A percentile compares a stretch with the other conserved stretches of the same genome.
phyloP scores from a whole-genome alignment of 2,113 vertebrate species.

The Datnioides undecimradiatus region DNA sequence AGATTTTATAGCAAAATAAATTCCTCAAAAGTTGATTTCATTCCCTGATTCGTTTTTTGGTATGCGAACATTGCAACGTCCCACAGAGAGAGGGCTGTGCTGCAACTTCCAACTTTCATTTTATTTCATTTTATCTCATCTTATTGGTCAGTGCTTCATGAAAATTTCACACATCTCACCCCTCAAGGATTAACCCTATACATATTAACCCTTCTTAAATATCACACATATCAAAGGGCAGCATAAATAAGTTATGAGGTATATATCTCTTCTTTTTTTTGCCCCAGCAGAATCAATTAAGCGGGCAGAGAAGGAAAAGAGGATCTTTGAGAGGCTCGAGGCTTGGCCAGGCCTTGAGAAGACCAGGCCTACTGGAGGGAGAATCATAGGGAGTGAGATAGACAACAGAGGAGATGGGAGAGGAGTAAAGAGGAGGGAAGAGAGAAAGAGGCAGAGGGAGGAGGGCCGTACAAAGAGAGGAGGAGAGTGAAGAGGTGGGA shows the following conservation, averaged over 20 bases:
- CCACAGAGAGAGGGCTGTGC: conserved; percentile 30
- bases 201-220: conserved; percentile 88
- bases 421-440: conserved; percentile 5
- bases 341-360: conserved; percentile 74
- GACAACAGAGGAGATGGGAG: conserved; percentile 20
- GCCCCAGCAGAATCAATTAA: conserved; percentile 86
- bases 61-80: conserved; percentile 31
- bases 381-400: conserved; percentile 26
- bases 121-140: conserved; percentile 66
- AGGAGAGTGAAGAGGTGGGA: conserved; percentile 59
- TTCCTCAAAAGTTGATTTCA: conserved; percentile 59
- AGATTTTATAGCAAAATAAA: conserved; percentile 51
- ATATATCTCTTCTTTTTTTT: conserved; percentile 72
- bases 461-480: conserved; percentile 48
- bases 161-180: conserved; percentile 78
- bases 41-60: conserved; percentile 36
- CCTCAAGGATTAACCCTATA: conserved; percentile 83
- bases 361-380: conserved; percentile 57
- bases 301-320: conserved; percentile 61
- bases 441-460: conserved; percentile 36
- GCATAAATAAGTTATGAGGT: conserved; percentile 86
- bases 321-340: conserved; percentile 65
- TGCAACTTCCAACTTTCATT: conserved; percentile 64
- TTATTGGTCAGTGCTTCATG: conserved; percentile 82
- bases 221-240: conserved; percentile 85